Evolutionary conservation across 2,797 vertebrate species (phyloP).

Genomic region (Pygocentrus nattereri): DNA sequence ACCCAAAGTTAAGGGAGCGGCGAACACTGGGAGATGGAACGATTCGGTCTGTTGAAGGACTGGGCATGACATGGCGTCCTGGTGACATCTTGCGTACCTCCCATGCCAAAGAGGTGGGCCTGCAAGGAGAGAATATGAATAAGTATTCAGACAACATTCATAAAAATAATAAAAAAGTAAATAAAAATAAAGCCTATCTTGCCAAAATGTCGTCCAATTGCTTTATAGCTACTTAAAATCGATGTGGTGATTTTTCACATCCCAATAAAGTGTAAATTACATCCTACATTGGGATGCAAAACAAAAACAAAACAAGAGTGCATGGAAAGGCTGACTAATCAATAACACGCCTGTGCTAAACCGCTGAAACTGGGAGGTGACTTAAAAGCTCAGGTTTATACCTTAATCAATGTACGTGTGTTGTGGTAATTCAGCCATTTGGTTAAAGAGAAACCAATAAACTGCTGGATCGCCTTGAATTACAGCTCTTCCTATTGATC

Average conservation of each 20-base stretch:
- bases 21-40: slow-evolving; percentile 87
- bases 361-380: slow-evolving; percentile 61
- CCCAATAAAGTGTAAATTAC: slow-evolving; percentile 27
- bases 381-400: slow-evolving; percentile 69
- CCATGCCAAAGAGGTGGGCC: slow-evolving; percentile 97
- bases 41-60: slow-evolving; percentile 91
- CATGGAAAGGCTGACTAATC: slow-evolving; percentile 60
- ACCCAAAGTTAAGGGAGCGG: slow-evolving; percentile 93
- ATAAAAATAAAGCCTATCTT: slow-evolving; percentile 17
- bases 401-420: slow-evolving; percentile 74
- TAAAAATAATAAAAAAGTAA: neutral
- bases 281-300: slow-evolving; percentile 22
- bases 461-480: slow-evolving; percentile 73
- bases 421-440: slow-evolving; percentile 72
- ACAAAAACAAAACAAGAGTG: slow-evolving; percentile 42
- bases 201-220: neutral
- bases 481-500: slow-evolving; percentile 75
- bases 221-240: slow-evolving; percentile 17
- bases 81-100: slow-evolving; percentile 99
- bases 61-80: slow-evolving; percentile 94
- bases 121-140: slow-evolving; percentile 60
- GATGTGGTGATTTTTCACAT: slow-evolving; percentile 28
- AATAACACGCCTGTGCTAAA: slow-evolving; percentile 65
- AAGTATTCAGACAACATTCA: neutral
- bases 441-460: slow-evolving; percentile 76